Conservation (phyloP, 2,888 invertebrate genomes). For the Melanostoma mellinum region DNA sequence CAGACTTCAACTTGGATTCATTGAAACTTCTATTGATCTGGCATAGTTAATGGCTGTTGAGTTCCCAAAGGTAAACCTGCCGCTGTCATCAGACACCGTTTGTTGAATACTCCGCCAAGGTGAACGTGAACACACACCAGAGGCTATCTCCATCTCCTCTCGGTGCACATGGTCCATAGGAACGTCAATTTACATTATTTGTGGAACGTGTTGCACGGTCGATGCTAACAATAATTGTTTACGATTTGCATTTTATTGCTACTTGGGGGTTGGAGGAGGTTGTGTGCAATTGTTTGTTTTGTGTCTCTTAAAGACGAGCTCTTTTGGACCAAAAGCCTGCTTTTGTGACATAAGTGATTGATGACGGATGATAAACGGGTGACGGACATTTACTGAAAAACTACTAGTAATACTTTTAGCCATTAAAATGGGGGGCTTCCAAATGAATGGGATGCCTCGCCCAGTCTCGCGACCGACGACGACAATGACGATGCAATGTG, state of each 20-base stretch:
- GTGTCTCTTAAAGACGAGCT: constrained; percentile 13
- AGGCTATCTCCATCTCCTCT: constrained; percentile 14
- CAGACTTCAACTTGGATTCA: constrained; percentile 39
- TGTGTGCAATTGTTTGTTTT: constrained; percentile 36
- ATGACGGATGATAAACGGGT: constrained; percentile 71
- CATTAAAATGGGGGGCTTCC: constrained; percentile 27
- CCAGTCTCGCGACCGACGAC: constrained; percentile 5
- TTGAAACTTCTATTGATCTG: constrained; percentile 58
- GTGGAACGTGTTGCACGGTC: constrained; percentile 58
- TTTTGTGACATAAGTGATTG: constrained; percentile 66
- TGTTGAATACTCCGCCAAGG: constrained; percentile 47
- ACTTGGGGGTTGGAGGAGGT: not conserved
- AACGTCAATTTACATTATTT: constrained; percentile 50
- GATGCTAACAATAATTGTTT: constrained; percentile 66
- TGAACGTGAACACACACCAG: constrained; percentile 34
- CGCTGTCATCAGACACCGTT: constrained; percentile 40
- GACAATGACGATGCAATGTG: not conserved
- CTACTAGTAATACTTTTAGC: constrained; percentile 49
- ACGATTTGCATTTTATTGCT: constrained; percentile 69
- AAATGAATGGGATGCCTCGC: constrained; percentile 44
- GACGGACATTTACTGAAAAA: constrained; percentile 68
- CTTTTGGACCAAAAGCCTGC: constrained; percentile 27
- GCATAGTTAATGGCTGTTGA: constrained; percentile 48
- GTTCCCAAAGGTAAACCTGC: constrained; percentile 37
- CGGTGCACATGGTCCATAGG: constrained; percentile 21